A percentile compares a stretch with the other conserved stretches of the same genome.
phyloP scores from a whole-genome alignment of 1,140 invertebrate species.

The Aphaenogaster floridana region DNA sequence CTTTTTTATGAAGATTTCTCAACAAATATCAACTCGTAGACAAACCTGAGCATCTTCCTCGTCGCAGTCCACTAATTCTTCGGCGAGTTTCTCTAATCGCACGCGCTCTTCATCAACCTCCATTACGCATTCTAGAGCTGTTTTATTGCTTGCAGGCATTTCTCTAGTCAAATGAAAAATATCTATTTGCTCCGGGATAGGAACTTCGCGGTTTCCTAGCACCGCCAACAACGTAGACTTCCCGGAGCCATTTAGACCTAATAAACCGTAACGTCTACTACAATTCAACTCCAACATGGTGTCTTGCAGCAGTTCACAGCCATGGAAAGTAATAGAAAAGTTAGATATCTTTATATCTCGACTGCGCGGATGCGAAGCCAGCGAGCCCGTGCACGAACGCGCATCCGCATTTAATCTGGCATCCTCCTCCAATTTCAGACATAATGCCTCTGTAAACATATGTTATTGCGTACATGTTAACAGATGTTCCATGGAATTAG shows the following conservation, averaged over 20 bases:
- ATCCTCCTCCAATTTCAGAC: constrained; percentile 95
- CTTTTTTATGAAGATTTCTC: constrained; percentile 20
- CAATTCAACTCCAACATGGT: constrained; percentile 99
- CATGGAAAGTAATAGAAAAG: constrained; percentile 99
- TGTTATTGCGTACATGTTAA: background rate
- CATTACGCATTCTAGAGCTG: constrained; percentile 98
- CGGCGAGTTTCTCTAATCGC: constrained; percentile 96
- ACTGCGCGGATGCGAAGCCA: constrained; percentile 97
- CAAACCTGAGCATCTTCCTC: constrained; percentile 92
- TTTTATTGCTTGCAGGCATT: constrained; percentile 98
- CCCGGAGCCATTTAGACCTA: constrained; percentile 98
- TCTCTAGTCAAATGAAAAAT: constrained; percentile 99
- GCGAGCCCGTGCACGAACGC: constrained; percentile 96
- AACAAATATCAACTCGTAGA: background rate
- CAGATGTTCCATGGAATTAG: background rate
- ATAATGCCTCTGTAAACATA: constrained; percentile 91
- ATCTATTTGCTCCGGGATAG: constrained; percentile 98
- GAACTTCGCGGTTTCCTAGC: constrained; percentile 97
- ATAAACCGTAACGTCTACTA: constrained; percentile 97
- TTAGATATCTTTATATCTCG: constrained; percentile 99
- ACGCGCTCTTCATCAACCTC: constrained; percentile 98
- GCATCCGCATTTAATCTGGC: constrained; percentile 97
- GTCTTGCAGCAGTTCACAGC: constrained; percentile 97
- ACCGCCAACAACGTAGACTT: constrained; percentile 96
- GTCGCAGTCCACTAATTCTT: constrained; percentile 94